Evolutionary conservation across 2,888 invertebrate species (phyloP).

Genomic region (Hemicrepidius hirtus): DNA sequence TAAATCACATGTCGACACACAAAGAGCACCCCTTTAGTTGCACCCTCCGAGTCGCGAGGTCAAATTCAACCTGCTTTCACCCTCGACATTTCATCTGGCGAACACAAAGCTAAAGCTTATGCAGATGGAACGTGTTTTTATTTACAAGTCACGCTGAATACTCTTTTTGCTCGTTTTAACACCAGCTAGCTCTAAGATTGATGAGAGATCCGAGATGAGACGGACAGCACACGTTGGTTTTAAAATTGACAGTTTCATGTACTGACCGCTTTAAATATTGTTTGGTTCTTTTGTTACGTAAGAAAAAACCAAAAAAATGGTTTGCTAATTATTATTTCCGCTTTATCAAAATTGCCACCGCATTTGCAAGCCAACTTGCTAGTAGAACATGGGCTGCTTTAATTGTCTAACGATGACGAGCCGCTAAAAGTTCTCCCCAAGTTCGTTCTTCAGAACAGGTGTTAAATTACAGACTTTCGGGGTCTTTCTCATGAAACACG

Average conservation of each 20-base stretch:
- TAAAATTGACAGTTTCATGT: slow-evolving; percentile 32
- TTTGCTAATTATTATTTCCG: not conserved
- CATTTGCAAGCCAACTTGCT: not conserved
- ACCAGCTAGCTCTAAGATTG: slow-evolving; percentile 43
- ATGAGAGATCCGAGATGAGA: slow-evolving; percentile 47
- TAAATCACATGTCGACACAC: slow-evolving; percentile 68
- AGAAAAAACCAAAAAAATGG: not conserved
- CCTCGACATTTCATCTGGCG: slow-evolving; percentile 44
- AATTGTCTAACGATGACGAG: slow-evolving; percentile 15
- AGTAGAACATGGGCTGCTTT: not conserved
- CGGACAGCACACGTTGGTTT: slow-evolving; percentile 48
- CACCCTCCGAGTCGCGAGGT: slow-evolving; percentile 63
- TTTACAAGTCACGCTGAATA: slow-evolving; percentile 47
- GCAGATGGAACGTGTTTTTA: slow-evolving; percentile 50
- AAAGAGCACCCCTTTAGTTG: slow-evolving; percentile 62
- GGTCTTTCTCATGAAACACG: slow-evolving; percentile 18
- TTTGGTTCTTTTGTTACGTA: slow-evolving; percentile 19
- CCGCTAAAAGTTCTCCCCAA: not conserved
- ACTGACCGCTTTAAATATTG: slow-evolving; percentile 14
- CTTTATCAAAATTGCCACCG: not conserved
- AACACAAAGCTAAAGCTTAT: slow-evolving; percentile 44
- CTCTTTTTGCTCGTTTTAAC: slow-evolving; percentile 48
- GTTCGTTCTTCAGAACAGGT: slow-evolving; percentile 28
- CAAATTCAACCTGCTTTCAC: slow-evolving; percentile 58
- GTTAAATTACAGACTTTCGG: slow-evolving; percentile 22